Evolutionary conservation across 2,113 vertebrate species (phyloP).

Genomic region (Fregetta grallaria): DNA sequence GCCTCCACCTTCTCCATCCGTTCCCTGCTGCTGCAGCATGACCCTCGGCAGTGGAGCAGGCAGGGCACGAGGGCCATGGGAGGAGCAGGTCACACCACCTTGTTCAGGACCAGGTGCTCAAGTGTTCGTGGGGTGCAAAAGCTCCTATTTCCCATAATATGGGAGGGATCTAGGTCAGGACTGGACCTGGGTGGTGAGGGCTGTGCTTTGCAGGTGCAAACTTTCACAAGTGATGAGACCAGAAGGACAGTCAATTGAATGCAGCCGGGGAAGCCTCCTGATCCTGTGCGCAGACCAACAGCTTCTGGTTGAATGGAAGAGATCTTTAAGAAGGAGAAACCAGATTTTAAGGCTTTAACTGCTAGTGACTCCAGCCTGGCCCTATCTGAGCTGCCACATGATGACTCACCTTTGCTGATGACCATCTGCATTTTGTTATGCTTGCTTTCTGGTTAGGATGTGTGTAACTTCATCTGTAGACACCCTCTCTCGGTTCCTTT

Average conservation of each 20-base stretch:
- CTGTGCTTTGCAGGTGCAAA: neutral
- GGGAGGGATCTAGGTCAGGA: neutral
- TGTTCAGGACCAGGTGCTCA: neutral
- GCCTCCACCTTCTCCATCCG: rapidly evolving
- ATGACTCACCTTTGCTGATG: neutral
- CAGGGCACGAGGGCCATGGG: neutral
- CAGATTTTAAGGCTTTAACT: neutral
- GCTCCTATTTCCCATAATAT: neutral
- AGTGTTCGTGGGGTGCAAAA: neutral
- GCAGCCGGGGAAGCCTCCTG: neutral
- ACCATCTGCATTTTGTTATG: neutral
- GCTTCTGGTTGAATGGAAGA: neutral
- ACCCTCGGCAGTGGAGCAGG: neutral
- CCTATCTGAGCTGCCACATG: neutral
- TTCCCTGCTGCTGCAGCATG: neutral
- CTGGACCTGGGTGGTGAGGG: neutral
- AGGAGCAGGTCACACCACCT: neutral
- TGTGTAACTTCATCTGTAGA: neutral
- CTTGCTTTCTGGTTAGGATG: neutral
- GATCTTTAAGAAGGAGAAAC: neutral
- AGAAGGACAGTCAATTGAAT: too few species aligned
- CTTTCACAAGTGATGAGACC: neutral
- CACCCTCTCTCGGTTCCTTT: neutral
- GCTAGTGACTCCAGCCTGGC: neutral
- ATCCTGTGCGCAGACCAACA: neutral